These are phyloP conservation scores for Mellivora capensis DNA, from an alignment of 2,113 vertebrate genomes.

Conservation along the genomic window DNA sequence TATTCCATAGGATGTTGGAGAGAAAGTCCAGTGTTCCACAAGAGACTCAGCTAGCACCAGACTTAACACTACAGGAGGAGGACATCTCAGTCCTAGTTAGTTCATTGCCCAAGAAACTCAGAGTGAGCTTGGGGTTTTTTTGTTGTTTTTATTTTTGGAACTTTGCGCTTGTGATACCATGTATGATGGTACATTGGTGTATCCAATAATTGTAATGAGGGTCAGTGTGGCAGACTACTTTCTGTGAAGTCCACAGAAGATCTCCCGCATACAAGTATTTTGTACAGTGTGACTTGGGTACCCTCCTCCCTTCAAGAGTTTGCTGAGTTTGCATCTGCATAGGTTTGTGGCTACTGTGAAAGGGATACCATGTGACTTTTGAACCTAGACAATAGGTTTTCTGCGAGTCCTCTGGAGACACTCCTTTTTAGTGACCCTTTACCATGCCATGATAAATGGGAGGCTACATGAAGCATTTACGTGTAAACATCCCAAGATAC, in stretches of 20 bases:
- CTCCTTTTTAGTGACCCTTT: background rate
- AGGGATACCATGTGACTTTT: background rate
- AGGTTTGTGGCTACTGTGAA: background rate
- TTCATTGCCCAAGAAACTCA: background rate
- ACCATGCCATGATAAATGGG: background rate
- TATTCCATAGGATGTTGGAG: background rate
- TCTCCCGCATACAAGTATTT: background rate
- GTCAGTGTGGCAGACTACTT: background rate
- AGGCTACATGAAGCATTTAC: background rate
- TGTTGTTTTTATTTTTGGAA: background rate
- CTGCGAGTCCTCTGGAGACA: background rate
- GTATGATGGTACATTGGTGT: too few relatives aligned
- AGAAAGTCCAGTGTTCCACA: rapidly evolving
- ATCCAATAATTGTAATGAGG: background rate
- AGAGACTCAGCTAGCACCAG: too few relatives aligned
- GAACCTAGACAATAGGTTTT: background rate
- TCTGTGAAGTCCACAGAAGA: background rate
- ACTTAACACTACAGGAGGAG: too few relatives aligned
- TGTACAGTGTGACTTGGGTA: background rate
- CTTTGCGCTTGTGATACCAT: too few relatives aligned
- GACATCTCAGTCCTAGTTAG: background rate
- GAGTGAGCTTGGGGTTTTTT: background rate
- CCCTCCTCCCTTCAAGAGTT: background rate
- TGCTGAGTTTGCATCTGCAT: background rate
- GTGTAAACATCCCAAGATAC: rapidly evolving